These are phyloP conservation scores for Protaetia brevitarsis DNA, from an alignment of 1,140 invertebrate species.

Conservation along the genomic window DNA sequence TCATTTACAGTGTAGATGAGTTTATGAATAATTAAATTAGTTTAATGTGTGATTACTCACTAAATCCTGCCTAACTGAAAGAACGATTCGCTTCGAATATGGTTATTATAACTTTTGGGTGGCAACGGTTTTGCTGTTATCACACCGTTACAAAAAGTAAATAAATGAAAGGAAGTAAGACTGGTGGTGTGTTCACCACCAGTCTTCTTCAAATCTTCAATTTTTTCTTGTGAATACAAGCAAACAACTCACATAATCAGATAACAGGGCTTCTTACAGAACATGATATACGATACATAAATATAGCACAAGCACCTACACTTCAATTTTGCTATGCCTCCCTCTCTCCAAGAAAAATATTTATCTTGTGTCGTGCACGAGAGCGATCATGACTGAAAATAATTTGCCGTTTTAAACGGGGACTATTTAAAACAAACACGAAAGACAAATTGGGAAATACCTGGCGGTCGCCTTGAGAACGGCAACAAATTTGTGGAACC, in stretches of 20 bases:
- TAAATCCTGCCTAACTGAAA: too few species aligned
- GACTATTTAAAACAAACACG: background rate
- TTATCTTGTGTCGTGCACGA: background rate
- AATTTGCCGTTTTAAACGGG: background rate
- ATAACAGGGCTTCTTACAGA: too few species aligned
- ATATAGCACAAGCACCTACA: background rate
- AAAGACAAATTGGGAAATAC: slow-evolving; percentile 13
- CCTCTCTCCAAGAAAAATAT: background rate
- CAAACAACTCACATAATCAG: too few species aligned
- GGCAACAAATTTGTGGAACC: slow-evolving; percentile 31
- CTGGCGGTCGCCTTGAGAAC: slow-evolving; percentile 21
- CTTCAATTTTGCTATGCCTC: background rate
- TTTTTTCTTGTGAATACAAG: too few species aligned
- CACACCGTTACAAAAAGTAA: background rate
- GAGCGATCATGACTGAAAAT: background rate
- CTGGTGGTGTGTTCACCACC: too few species aligned
- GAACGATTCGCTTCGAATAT: too few species aligned
- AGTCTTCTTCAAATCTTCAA: too few species aligned
- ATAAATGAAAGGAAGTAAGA: background rate
- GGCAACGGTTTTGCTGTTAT: background rate
- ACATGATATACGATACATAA: too few species aligned
- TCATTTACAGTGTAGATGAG: too few species aligned
- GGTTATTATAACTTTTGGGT: background rate
- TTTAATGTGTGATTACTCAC: too few species aligned
- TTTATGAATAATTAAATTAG: too few species aligned